A percentile compares a stretch with the other conserved stretches of the same genome.
Evolutionary conservation across 2,888 invertebrate genomes (phyloP).

Genomic region (Homarus gammarus): DNA sequence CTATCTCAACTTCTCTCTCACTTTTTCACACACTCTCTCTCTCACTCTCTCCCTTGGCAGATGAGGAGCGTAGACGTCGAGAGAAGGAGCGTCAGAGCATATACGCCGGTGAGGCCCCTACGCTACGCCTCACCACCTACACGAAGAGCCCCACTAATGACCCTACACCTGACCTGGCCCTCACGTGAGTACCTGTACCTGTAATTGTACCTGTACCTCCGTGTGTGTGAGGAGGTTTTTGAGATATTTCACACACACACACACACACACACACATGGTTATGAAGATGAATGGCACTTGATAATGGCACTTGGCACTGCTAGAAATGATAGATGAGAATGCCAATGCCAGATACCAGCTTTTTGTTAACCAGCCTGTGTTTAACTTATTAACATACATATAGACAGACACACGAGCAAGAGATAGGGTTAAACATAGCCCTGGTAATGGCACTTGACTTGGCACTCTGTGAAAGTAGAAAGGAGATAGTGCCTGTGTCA

Average conservation of each 20-base stretch:
- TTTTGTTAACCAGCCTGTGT: too few relatives aligned
- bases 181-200: slow-evolving; percentile 21
- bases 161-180: not conserved
- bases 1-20: not conserved
- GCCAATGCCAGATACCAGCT: too few relatives aligned
- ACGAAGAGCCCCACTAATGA: slow-evolving; percentile 3
- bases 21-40: not conserved
- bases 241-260: not conserved
- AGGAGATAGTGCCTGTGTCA: too few relatives aligned
- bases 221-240: not conserved
- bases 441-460: too few relatives aligned
- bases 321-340: too few relatives aligned
- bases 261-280: not conserved
- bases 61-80: slow-evolving; percentile 35
- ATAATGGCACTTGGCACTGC: not conserved
- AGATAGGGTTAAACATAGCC: too few relatives aligned
- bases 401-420: too few relatives aligned
- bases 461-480: too few relatives aligned
- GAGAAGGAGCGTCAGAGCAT: slow-evolving; percentile 40
- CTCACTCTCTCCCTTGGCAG: slow-evolving; percentile 7
- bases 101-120: slow-evolving; percentile 22
- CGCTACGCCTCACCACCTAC: slow-evolving; percentile 26
- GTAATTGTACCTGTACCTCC: not conserved
- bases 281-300: too few relatives aligned
- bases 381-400: too few relatives aligned